Percentiles rank a stretch among this genome's conserved stretches.
Conservation (phyloP, 2,888 invertebrate genomes). For the Cephus sareptanus region DNA sequence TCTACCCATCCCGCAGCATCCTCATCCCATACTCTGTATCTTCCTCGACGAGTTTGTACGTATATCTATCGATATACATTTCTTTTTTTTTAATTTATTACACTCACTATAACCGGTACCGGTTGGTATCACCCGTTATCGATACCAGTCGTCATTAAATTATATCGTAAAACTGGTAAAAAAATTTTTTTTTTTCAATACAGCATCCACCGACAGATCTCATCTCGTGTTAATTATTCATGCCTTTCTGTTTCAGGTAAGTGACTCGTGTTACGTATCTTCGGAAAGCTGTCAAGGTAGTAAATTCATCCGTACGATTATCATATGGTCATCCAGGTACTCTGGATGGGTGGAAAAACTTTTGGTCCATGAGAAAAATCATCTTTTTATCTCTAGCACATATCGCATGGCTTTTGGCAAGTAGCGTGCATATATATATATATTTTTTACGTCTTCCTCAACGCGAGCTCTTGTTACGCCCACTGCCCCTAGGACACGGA, state of each 20-base stretch:
- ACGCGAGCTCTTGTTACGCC: neutral
- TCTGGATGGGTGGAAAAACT: neutral
- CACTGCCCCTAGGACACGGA: neutral
- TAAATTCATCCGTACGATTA: neutral
- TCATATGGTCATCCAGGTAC: neutral
- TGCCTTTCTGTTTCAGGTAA: neutral
- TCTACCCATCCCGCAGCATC: constrained; percentile 45
- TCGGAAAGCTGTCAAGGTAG: neutral
- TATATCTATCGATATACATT: neutral
- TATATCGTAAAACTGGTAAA: neutral
- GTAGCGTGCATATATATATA: neutral
- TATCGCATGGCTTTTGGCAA: neutral
- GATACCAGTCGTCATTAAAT: neutral
- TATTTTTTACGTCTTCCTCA: neutral
- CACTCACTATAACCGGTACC: neutral
- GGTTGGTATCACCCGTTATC: neutral
- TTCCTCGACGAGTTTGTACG: neutral
- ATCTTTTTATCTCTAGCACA: no score
- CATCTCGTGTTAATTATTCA: neutral
- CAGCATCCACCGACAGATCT: neutral
- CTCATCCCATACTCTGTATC: constrained; percentile 21
- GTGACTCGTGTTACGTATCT: neutral
- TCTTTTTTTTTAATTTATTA: neutral
- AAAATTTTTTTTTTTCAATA: no score
- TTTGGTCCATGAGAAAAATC: no score